Conservation (phyloP, 2,113 vertebrate genomes). For the Caracal caracal region DNA sequence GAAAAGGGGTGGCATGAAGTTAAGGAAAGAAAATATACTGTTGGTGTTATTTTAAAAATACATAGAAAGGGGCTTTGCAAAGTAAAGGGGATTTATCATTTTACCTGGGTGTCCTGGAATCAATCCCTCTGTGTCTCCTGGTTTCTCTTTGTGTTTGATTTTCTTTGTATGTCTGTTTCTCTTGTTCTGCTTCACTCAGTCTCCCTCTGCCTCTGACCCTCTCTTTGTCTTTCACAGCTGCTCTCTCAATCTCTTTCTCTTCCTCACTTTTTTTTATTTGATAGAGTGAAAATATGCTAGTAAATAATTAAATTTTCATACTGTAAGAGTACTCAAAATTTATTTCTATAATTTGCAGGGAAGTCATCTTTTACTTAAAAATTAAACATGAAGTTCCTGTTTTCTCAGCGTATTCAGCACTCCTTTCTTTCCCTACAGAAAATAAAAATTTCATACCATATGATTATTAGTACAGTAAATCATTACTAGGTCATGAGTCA, state of each 20-base stretch:
- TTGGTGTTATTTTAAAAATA: not conserved
- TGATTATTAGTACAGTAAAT: not conserved
- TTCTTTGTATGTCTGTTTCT: not conserved
- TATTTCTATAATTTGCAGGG: constrained; percentile 40
- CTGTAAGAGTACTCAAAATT: not conserved
- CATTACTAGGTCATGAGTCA: constrained; percentile 14
- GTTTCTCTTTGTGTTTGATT: not conserved
- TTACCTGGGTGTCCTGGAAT: not conserved
- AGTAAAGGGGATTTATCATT: not conserved
- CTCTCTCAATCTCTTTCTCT: not conserved
- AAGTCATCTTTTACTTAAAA: not conserved
- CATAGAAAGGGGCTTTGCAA: not conserved
- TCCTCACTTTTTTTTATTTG: not conserved
- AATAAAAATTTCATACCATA: not conserved
- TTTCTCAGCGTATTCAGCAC: not conserved
- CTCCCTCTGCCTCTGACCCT: not conserved
- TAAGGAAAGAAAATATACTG: not conserved
- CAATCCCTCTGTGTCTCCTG: not conserved
- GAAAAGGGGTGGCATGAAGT: not conserved
- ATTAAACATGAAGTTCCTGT: not conserved
- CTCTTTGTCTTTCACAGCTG: not conserved
- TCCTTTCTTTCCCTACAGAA: not conserved
- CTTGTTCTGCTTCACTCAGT: not conserved
- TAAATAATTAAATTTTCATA: constrained; percentile 5
- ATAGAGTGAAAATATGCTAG: not conserved